Percentiles rank a stretch among this genome's conserved stretches.
Evolutionary conservation across 2,888 invertebrate genomes (phyloP).

Genomic region (Cosmorhoe ocellata): DNA sequence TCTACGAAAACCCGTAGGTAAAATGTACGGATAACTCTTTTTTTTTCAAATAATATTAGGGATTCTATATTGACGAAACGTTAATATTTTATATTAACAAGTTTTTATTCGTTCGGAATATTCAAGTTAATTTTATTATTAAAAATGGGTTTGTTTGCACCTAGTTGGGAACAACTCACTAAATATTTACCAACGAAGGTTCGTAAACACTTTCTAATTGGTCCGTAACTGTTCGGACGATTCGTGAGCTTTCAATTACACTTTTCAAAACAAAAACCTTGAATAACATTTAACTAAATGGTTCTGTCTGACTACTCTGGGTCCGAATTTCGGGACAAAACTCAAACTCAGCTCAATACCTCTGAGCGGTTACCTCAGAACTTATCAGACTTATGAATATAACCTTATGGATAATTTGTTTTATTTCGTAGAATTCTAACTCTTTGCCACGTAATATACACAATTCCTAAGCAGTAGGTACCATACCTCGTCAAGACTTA

Average conservation of each 20-base stretch:
- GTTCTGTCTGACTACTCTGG: too few species aligned
- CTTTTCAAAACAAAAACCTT: slow-evolving; percentile 17
- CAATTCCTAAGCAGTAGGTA: background rate
- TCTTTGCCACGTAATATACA: too few species aligned
- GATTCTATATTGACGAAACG: slow-evolving; percentile 36
- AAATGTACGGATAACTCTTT: slow-evolving; percentile 33
- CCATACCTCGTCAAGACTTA: background rate
- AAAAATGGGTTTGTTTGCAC: slow-evolving; percentile 37
- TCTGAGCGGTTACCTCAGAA: too few species aligned
- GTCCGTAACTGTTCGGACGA: slow-evolving; percentile 44
- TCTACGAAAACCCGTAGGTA: slow-evolving; percentile 24
- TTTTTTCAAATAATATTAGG: slow-evolving; percentile 37
- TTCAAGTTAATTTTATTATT: slow-evolving; percentile 34
- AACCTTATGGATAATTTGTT: too few species aligned
- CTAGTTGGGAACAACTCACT: slow-evolving; percentile 35
- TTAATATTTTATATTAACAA: slow-evolving; percentile 12
- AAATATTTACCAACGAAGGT: slow-evolving; percentile 45
- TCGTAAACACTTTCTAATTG: slow-evolving; percentile 52
- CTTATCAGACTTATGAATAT: too few species aligned
- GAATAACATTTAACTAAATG: background rate
- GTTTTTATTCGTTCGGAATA: slow-evolving; percentile 27
- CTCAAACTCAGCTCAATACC: too few species aligned
- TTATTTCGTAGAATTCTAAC: too few species aligned
- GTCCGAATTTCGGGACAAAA: too few species aligned
- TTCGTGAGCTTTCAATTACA: slow-evolving; percentile 22